Base-by-base conservation (phyloP, 2,888 invertebrate genomes). In the Tenthredo distinguenda region DNA sequence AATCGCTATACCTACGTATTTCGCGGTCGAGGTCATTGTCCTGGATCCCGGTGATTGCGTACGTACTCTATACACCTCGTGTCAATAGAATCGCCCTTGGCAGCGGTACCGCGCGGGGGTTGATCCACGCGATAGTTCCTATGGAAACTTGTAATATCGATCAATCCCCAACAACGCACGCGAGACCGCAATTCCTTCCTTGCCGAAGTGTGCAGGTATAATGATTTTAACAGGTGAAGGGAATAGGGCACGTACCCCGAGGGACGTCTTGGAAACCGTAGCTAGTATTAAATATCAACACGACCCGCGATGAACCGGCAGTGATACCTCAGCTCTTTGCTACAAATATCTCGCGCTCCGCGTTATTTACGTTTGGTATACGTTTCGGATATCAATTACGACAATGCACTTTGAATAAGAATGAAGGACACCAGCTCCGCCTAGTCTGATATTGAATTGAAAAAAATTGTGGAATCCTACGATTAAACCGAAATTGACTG, bases 31-130 rank as follows among this genome's bases (percentile, higher is more conserved):
- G 92, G 91, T 92, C 92, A 92, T 91, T 92, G 92, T 92, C 92
- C 92, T 89, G 90, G 88, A 88, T 88, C 86, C 81, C 12, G 15
- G 81, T 58, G 47, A 37, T 74, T 31, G 50, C 50, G 26, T 77
- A 40, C 26, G 47, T 76, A 21, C 12, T 9, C 40, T 74, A 10
- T 40, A 65, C 71, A 68, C 82, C 34, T 65, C 82, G 77, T 88
- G 87, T 91, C 91, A 89, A 91, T 91, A 89, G 87, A 91, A 91
- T 92, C 92, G 91, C 91, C 89, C 90, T 86, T 89, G 90, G 86
- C 77, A 83, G 83, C 76, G 40, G 34, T 77, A 72, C 84, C 77
- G 50, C 68, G 68, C 34, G 34, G 84, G 86, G 87, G 86, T 86
- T 86, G 88, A 89, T 89, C 87, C 90, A 86, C 87, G 87, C 90